These are phyloP conservation scores for Phaethon lepturus DNA, from an alignment of 2,113 vertebrate species.

Conservation along the genomic window DNA sequence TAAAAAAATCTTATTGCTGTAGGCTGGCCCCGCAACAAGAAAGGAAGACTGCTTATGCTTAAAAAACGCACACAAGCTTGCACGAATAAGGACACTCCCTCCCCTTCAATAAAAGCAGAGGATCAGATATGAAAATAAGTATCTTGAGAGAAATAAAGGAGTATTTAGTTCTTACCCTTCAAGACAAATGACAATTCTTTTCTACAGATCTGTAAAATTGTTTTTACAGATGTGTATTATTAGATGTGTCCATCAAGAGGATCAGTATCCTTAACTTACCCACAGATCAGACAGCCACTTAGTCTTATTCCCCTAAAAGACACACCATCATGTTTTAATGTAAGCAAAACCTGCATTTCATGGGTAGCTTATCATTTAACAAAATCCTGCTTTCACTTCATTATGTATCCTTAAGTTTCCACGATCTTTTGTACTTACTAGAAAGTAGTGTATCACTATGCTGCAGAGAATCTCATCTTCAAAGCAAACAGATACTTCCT, in stretches of 20 bases:
- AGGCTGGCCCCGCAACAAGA: not conserved
- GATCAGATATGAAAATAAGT: not conserved
- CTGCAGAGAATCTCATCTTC: not conserved
- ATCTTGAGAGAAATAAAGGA: not conserved
- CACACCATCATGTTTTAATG: not conserved
- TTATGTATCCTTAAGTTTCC: not conserved
- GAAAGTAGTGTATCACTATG: not conserved
- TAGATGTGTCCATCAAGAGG: not conserved
- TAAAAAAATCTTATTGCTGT: not conserved
- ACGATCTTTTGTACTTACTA: not conserved
- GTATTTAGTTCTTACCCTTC: not conserved
- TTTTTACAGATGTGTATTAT: not conserved
- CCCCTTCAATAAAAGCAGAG: not conserved
- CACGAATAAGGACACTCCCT: not conserved
- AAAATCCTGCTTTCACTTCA: not conserved
- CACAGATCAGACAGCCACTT: not conserved
- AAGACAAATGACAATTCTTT: not conserved
- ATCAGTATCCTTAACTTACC: not conserved
- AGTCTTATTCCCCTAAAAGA: not conserved
- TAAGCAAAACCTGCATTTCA: not conserved
- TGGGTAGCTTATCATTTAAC: not conserved
- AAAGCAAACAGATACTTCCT: not conserved
- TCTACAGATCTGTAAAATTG: not conserved
- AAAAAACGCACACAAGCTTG: not conserved
- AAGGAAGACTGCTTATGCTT: not conserved